Evolutionary conservation across 2,113 vertebrate genomes (phyloP), one percentile per base, ranked within the genome.

Genomic region (Poicephalus gulielmi): DNA sequence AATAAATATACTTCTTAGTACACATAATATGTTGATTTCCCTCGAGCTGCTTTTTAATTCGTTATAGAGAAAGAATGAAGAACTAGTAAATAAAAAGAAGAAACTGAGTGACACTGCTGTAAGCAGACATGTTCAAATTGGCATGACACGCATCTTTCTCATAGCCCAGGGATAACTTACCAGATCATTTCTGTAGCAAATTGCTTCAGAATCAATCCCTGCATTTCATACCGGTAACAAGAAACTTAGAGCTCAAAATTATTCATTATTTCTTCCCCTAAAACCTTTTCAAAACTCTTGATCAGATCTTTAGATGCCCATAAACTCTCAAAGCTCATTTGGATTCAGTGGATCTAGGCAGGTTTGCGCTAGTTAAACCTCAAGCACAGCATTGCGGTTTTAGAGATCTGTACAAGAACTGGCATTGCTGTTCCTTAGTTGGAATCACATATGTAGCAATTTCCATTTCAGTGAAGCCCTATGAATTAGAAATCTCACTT

Each of bases 1-100:
- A 97, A 95, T 96, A 96, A 96, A 96, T 96, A 93, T 33, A 20
- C 46, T 93, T 83, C 77, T 91, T 89, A 90, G 86, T 88, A 86
- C 7, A 6, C 86, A 71, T 79, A 94, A 92, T 84, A 41, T 83
- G 64, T 60, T 91, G 68, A 85, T 92, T 94, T 95, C 93, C 94
- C 80, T 44, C 75, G 91, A 92, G 92, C 10, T 92, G 41, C 63
- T 88, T 35, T 91, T 92, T 91, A 91, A 84, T 94, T 95, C 91
- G 28, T 62, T 81, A 80, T 70, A 62, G 83, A 84, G 73, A 66
- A 88, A 83, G 52, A 90, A 41, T 37, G 62, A 79, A 80, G 62
- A 92, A 81, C 49, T 33, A 55, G 79, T 92, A 92, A 96, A 92
- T 59, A 94, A 53, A 86, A 87, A 88, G 59, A 80, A 74, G 70